These are phyloP conservation scores for Pogonus chalceus DNA, from an alignment of 1,140 invertebrate species.

Conservation along the genomic window DNA sequence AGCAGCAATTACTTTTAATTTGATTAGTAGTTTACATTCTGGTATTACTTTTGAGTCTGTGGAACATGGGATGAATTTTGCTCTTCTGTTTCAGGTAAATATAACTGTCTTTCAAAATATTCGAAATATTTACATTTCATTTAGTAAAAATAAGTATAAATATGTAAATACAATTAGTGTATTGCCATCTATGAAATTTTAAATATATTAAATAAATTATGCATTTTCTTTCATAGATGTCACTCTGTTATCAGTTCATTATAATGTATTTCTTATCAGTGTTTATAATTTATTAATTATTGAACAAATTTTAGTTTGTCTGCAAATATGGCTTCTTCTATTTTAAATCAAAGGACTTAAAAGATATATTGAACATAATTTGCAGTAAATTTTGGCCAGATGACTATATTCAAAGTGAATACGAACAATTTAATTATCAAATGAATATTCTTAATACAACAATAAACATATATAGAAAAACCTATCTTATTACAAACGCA, in stretches of 20 bases:
- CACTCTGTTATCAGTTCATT: no score
- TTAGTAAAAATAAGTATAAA: no score
- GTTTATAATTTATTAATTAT: background rate
- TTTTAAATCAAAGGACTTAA: background rate
- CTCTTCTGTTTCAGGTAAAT: background rate
- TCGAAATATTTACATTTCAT: no score
- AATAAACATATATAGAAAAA: background rate
- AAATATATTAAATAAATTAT: no score
- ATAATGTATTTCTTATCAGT: no score
- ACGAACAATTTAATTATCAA: background rate
- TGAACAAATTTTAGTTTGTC: background rate
- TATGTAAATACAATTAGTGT: no score
- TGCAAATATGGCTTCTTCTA: background rate
- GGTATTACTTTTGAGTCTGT: background rate
- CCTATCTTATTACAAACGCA: background rate
- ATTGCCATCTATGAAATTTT: no score
- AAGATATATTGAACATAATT: background rate
- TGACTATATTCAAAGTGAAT: background rate
- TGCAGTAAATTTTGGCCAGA: background rate
- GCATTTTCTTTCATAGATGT: no score
- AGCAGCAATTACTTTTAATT: background rate
- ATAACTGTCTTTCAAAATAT: no score
- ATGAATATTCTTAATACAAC: background rate
- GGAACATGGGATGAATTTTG: background rate
- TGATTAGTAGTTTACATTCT: background rate